Evolutionary conservation across 1,140 invertebrate genomes (phyloP).

Genomic region (Cydia pomonella): DNA sequence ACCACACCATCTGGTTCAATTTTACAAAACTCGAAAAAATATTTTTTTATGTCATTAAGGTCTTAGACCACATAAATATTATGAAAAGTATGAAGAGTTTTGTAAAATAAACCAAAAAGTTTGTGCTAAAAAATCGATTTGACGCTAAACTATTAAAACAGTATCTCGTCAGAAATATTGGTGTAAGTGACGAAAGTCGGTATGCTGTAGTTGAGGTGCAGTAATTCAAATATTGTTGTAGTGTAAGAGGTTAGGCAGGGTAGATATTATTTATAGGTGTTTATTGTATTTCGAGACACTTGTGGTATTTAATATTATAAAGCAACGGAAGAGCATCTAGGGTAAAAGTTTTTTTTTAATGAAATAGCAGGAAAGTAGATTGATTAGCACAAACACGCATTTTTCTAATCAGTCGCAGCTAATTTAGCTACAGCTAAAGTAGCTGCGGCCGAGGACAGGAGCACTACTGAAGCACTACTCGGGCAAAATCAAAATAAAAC

Average conservation of each 20-base stretch:
- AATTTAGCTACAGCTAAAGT: slow-evolving; percentile 55
- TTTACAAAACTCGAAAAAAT: slow-evolving; percentile 17
- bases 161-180: not conserved
- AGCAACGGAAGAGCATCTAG: not conserved
- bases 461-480: slow-evolving; percentile 63
- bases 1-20: slow-evolving; percentile 44
- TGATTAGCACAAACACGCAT: slow-evolving; percentile 69
- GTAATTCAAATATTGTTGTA: too few relatives aligned
- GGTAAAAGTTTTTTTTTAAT: not conserved
- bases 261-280: too few relatives aligned
- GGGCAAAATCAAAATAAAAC: slow-evolving; percentile 82
- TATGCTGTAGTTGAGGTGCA: too few relatives aligned
- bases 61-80: not conserved
- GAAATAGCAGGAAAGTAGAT: slow-evolving; percentile 40
- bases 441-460: slow-evolving; percentile 48
- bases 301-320: too few relatives aligned
- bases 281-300: too few relatives aligned
- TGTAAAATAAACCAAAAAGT: slow-evolving; percentile 38
- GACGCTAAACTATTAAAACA: not conserved
- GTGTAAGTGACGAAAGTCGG: not conserved
- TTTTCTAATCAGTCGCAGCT: slow-evolving; percentile 47
- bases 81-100: not conserved
- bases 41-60: not conserved
- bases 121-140: slow-evolving; percentile 63
- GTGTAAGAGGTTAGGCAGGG: too few relatives aligned